Percentiles rank a stretch among this genome's conserved stretches.
These are phyloP conservation scores for Anabacerthia variegaticeps DNA, from an alignment of 2,797 vertebrate genomes.

Conservation along the genomic window DNA sequence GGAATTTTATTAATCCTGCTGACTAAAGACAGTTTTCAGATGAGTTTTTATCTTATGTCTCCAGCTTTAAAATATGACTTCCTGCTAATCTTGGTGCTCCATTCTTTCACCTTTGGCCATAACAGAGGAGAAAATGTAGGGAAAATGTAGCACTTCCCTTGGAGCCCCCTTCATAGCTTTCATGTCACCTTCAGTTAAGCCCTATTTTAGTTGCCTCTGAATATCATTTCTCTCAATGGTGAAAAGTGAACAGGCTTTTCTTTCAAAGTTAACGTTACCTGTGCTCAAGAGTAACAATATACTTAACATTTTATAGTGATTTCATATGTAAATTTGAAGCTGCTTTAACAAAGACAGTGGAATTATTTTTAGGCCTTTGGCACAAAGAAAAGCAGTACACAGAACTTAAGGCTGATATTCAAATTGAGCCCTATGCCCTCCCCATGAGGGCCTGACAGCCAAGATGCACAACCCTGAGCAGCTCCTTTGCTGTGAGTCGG, in stretches of 20 bases:
- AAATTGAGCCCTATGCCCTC: neutral
- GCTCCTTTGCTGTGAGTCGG: neutral
- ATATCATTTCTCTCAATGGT: neutral
- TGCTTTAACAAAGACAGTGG: neutral
- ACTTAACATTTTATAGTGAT: neutral
- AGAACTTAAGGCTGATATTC: neutral
- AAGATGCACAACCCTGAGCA: neutral
- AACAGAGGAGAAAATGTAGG: neutral
- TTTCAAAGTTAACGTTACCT: slow-evolving; percentile 13
- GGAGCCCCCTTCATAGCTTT: neutral
- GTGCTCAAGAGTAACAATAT: neutral
- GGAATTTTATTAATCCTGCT: neutral
- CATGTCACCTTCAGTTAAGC: neutral
- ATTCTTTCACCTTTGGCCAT: neutral
- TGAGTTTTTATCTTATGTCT: neutral
- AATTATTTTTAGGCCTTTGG: neutral
- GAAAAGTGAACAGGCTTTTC: neutral
- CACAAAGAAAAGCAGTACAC: neutral
- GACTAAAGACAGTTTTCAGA: neutral
- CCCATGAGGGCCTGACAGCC: accelerated
- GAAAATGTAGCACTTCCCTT: neutral
- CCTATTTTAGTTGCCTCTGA: neutral
- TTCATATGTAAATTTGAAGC: neutral
- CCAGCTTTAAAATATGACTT: neutral
- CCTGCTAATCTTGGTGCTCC: neutral